Evolutionary conservation across 1,140 invertebrate species (phyloP).

Genomic region (Lasaia peninsularis): DNA sequence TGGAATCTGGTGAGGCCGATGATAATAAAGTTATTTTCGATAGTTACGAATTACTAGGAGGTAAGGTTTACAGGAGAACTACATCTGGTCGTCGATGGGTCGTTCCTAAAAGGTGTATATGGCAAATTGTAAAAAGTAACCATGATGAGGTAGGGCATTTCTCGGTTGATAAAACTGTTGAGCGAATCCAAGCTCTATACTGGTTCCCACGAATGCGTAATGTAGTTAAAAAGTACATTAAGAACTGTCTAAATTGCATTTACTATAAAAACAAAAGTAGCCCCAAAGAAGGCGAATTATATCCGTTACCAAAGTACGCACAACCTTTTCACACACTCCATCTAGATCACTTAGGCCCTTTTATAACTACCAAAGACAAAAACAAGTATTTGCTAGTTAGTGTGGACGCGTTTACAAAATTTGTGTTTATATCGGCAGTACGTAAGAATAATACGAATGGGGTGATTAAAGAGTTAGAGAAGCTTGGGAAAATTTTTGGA

Average conservation of each 20-base stretch:
- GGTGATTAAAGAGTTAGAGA: conserved; percentile 20
- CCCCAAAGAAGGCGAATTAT: conserved; percentile 20
- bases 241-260: conserved; percentile 41
- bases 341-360: conserved; percentile 42
- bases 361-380: conserved; percentile 29
- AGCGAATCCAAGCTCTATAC: background rate
- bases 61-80: background rate
- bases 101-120: background rate
- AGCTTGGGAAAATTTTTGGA: conserved; percentile 24
- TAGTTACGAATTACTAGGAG: background rate
- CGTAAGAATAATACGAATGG: conserved; percentile 11
- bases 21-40: background rate
- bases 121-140: background rate
- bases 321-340: conserved; percentile 39
- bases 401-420: conserved; percentile 30
- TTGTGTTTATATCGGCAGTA: conserved; percentile 25
- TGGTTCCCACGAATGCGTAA: conserved; percentile 16
- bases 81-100: background rate
- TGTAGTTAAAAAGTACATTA: conserved; percentile 34
- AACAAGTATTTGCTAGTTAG: conserved; percentile 52
- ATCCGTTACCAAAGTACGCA: conserved; percentile 34
- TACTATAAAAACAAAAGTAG: conserved; percentile 31
- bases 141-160: background rate
- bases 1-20: background rate
- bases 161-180: background rate